Evolutionary conservation across 2,113 vertebrate genomes (phyloP).

Genomic region (Hippocampus mohnikei): DNA sequence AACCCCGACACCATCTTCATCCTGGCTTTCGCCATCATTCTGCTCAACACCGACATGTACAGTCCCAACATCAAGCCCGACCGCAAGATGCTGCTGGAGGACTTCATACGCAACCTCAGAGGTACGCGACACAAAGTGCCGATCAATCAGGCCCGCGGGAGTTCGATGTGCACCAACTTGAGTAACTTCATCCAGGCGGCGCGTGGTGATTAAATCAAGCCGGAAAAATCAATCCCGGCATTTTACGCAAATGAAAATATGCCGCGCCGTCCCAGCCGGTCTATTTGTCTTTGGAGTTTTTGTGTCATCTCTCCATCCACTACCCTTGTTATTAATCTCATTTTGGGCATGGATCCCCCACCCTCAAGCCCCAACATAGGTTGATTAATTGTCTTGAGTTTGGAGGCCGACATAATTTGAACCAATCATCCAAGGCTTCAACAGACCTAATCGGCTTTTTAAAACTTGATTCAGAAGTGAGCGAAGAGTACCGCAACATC

Average conservation of each 20-base stretch:
- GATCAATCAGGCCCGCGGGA: neutral
- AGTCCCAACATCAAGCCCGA: constrained; percentile 98
- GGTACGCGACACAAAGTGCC: constrained; percentile 71
- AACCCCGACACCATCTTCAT: constrained; percentile 99
- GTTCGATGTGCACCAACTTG: neutral
- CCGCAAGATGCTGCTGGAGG: constrained; percentile 97
- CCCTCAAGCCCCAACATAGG: neutral
- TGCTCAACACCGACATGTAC: constrained; percentile 99
- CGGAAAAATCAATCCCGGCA: neutral
- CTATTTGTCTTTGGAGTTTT: neutral
- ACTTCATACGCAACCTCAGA: constrained; percentile 95
- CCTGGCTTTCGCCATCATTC: constrained; percentile 95
- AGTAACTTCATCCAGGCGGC: neutral
- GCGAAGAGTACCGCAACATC: neutral
- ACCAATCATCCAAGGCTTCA: neutral
- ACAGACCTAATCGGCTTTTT: neutral
- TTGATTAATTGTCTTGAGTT: neutral
- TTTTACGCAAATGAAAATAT: neutral
- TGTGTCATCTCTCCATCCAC: neutral
- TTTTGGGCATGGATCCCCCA: neutral
- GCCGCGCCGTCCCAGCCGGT: neutral
- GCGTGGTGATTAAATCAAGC: neutral
- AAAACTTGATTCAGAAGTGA: constrained; percentile 37
- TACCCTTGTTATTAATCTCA: neutral
- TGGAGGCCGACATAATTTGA: constrained; percentile 16